Evolutionary conservation across 2,888 invertebrate genomes (phyloP), one percentile per base, ranked within the genome.

Genomic region (Venusia cambrica): DNA sequence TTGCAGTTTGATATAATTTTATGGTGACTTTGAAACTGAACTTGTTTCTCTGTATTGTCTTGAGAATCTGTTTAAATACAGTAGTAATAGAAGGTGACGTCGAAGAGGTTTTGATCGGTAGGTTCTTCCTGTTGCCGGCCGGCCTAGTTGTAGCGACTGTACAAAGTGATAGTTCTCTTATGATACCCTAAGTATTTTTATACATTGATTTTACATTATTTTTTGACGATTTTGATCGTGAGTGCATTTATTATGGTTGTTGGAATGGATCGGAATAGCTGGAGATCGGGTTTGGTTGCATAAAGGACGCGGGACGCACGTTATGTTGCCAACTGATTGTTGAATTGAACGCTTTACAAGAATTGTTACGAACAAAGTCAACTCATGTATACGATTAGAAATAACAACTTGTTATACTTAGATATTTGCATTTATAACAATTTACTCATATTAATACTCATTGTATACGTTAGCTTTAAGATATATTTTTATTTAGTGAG

Each of bases 101-200:
- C 11, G 7, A 18, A 5, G 5, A 20, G 17, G 5, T 9, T 12
- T 28, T 24, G 16, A 7, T 66, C 66, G 51, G 55, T 58, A 51
- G 51, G 74, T 68, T 81, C 78, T 79, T 81, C 75, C 76, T 58
- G 25, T 61, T 50, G 66, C 65, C 62, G 64, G 51, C 73, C 77
- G 74, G 67, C 59, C 38, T 75, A 71, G 71, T 53, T 72, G 73
- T 84, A 83, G 84, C 63, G 51, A 55, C 66, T 84, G 85, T 87
- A 85, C 81, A 85, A 85, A 84, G 85, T 87, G 85, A 87, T 87
- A 87, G 81, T 81, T 80, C 73, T 85, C 84, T 83, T 84, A 84
- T 83, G 83, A 83, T 78, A 78, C 62, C 68, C 67, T 80, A 79
- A 79, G 83, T 85, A 85, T 87, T 87, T 87, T 87, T 87, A 80